Evolutionary conservation across 1,140 invertebrate genomes (phyloP).

Genomic region (Phocides pigmalion): DNA sequence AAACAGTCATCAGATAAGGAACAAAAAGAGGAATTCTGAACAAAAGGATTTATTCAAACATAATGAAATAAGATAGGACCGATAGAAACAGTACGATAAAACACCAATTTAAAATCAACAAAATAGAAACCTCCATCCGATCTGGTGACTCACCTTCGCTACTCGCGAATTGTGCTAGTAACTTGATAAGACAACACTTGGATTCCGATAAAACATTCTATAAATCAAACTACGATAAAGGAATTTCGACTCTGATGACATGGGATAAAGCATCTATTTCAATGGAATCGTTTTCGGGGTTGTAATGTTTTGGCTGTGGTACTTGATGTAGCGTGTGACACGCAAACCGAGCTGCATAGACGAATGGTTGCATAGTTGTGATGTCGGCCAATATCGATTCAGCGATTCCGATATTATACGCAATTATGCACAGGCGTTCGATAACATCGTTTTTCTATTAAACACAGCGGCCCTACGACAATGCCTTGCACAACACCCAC

Average conservation of each 20-base stretch:
- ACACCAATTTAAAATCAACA: slow-evolving; percentile 37
- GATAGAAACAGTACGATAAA: slow-evolving; percentile 7
- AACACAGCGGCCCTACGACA: background rate
- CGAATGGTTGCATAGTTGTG: slow-evolving; percentile 54
- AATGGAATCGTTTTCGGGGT: background rate
- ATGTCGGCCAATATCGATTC: slow-evolving; percentile 57
- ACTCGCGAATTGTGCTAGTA: slow-evolving; percentile 55
- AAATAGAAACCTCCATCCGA: slow-evolving; percentile 40
- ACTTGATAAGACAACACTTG: slow-evolving; percentile 53
- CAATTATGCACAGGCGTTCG: slow-evolving; percentile 47
- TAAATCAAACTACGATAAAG: background rate
- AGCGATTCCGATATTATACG: slow-evolving; percentile 44
- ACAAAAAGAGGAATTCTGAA: no score
- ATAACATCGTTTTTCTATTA: slow-evolving; percentile 20
- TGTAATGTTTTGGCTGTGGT: slow-evolving; percentile 16
- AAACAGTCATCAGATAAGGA: no score
- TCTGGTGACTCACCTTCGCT: slow-evolving; percentile 45
- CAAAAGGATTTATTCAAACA: no score
- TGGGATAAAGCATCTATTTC: slow-evolving; percentile 21
- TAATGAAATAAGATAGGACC: background rate
- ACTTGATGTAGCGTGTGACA: slow-evolving; percentile 56
- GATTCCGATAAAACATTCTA: background rate
- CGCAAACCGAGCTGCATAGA: slow-evolving; percentile 62
- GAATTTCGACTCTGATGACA: slow-evolving; percentile 21
- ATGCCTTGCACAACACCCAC: background rate